Evolutionary conservation across 2,888 invertebrate species (phyloP).

Genomic region (Caradrina clavipalpis): DNA sequence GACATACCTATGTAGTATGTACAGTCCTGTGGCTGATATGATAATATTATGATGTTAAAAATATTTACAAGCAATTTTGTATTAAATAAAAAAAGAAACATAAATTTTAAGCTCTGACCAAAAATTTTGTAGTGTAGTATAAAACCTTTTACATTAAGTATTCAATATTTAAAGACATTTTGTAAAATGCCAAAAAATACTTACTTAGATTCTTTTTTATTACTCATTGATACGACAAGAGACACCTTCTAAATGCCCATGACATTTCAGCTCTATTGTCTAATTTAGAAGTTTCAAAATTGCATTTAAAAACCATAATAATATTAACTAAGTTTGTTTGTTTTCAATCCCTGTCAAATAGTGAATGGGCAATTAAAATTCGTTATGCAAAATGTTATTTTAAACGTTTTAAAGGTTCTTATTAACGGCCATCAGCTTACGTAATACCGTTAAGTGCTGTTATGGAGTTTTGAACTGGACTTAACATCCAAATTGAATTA

Average conservation of each 20-base stretch:
- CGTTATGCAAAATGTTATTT: conserved; percentile 52
- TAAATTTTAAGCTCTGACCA: too few species aligned
- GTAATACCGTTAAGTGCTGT: conserved; percentile 40
- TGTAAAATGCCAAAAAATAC: not conserved
- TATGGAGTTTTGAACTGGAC: conserved; percentile 24
- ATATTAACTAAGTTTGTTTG: conserved; percentile 26
- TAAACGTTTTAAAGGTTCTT: conserved; percentile 32
- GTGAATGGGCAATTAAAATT: conserved; percentile 49
- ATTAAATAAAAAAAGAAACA: too few species aligned
- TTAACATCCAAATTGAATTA: conserved; percentile 33
- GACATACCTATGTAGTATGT: too few species aligned
- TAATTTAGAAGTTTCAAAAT: conserved; percentile 14
- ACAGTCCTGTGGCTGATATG: too few species aligned
- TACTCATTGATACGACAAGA: too few species aligned
- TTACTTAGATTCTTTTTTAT: conserved; percentile 38
- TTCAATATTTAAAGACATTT: not conserved
- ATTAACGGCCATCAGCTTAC: conserved; percentile 27
- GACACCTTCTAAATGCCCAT: conserved; percentile 31
- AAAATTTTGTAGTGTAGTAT: too few species aligned
- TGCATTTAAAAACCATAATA: conserved; percentile 6
- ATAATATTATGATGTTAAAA: too few species aligned
- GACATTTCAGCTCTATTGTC: conserved; percentile 52
- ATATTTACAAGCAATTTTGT: too few species aligned
- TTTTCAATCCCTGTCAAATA: conserved; percentile 41
- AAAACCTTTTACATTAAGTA: too few species aligned